Evolutionary conservation across 2,888 invertebrate genomes (phyloP).

Genomic region (Polylopha cassiicola): DNA sequence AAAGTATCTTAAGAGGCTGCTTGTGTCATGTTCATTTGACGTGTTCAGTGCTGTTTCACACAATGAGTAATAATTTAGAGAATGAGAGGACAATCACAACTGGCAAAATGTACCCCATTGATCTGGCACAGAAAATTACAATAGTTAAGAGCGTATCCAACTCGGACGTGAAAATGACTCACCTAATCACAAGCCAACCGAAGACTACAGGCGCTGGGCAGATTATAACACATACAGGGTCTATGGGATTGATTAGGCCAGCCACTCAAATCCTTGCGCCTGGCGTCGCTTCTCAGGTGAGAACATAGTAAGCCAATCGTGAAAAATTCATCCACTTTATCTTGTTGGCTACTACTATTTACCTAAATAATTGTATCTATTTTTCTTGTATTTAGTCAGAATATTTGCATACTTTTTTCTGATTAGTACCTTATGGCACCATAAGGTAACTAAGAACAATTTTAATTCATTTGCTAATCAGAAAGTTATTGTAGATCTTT

Average conservation of each 20-base stretch:
- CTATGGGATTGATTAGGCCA: constrained; percentile 66
- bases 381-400: too few relatives aligned
- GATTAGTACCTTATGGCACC: too few relatives aligned
- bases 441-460: too few relatives aligned
- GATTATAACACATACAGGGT: constrained; percentile 57
- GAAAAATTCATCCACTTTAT: background rate
- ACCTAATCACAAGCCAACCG: constrained; percentile 59
- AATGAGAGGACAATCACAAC: constrained; percentile 76
- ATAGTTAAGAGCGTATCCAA: constrained; percentile 68
- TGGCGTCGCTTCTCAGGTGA: constrained; percentile 65
- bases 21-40: constrained; percentile 13
- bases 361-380: too few relatives aligned
- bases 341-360: too few relatives aligned
- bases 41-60: constrained; percentile 23
- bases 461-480: too few relatives aligned
- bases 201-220: constrained; percentile 58
- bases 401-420: too few relatives aligned
- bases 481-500: too few relatives aligned
- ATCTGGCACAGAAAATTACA: constrained; percentile 74
- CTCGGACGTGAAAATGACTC: constrained; percentile 70
- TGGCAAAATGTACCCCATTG: constrained; percentile 76
- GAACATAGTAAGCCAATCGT: constrained; percentile 2
- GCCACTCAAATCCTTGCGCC: constrained; percentile 67
- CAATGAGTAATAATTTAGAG: constrained; percentile 70
- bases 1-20: background rate